These are phyloP conservation scores for Cordilura impudica DNA, from an alignment of 2,888 invertebrate genomes.

Conservation along the genomic window DNA sequence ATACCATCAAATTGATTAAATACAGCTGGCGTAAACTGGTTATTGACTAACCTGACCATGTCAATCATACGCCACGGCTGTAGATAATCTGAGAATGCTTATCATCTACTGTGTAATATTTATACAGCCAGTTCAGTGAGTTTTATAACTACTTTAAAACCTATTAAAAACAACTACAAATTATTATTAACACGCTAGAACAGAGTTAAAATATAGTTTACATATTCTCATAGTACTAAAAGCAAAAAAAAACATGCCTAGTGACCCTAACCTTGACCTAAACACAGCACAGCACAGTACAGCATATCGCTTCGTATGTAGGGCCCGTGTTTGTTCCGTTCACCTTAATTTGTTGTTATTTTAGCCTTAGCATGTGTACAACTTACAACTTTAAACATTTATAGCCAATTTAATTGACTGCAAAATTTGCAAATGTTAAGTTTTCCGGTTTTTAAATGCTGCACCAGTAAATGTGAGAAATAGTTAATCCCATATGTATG, in stretches of 20 bases:
- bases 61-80: too few species aligned
- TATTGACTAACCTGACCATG: too few species aligned
- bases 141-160: too few species aligned
- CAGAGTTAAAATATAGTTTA: neutral
- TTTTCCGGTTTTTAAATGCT: constrained; percentile 11
- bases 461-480: too few species aligned
- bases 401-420: constrained; percentile 50
- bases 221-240: too few species aligned
- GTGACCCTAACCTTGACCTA: constrained; percentile 46
- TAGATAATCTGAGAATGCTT: too few species aligned
- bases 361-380: neutral
- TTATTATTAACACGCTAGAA: neutral
- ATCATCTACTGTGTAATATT: too few species aligned
- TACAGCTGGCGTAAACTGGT: too few species aligned
- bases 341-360: neutral
- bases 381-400: neutral
- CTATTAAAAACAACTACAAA: neutral
- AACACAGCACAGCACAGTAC: neutral
- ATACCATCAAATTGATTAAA: too few species aligned
- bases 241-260: neutral
- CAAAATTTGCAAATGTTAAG: constrained; percentile 34
- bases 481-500: neutral
- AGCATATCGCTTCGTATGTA: too few species aligned
- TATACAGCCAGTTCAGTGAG: too few species aligned
- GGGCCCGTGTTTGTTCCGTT: neutral